Conservation (phyloP, 2,113 vertebrate genomes). For the Nibea albiflora region DNA sequence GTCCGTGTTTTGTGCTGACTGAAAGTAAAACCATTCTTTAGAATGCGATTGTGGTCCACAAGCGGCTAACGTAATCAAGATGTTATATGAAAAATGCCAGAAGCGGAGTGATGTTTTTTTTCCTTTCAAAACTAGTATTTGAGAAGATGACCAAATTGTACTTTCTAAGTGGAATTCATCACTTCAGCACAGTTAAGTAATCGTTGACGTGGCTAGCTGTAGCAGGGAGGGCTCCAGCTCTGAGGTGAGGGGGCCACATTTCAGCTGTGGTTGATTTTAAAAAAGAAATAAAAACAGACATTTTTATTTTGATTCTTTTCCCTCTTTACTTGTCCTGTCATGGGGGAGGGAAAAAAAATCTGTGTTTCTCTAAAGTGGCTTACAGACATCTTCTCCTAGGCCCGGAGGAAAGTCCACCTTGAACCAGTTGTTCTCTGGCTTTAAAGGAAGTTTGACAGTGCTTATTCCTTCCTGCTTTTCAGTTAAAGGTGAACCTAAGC, state of each 20-base stretch:
- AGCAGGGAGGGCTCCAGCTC: neutral
- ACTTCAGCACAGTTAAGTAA: neutral
- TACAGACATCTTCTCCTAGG: neutral
- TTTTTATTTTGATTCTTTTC: neutral
- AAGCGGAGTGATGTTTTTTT: neutral
- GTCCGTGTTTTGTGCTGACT: slow-evolving; percentile 9
- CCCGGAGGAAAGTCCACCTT: neutral
- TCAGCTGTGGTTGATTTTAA: neutral
- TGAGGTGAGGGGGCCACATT: neutral
- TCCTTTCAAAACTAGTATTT: neutral
- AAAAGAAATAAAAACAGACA: neutral
- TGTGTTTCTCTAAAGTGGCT: neutral
- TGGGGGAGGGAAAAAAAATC: neutral
- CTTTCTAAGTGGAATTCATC: neutral
- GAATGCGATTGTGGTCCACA: neutral
- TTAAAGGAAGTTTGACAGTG: neutral
- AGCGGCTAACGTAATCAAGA: neutral
- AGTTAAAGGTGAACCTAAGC: no score
- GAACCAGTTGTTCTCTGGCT: neutral
- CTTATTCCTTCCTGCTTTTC: neutral
- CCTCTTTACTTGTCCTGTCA: neutral
- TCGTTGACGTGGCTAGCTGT: neutral
- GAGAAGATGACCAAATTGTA: neutral
- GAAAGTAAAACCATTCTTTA: neutral
- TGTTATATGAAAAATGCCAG: neutral